Conservation (phyloP, 2,113 vertebrate species). For the Xerus inauris region DNA sequence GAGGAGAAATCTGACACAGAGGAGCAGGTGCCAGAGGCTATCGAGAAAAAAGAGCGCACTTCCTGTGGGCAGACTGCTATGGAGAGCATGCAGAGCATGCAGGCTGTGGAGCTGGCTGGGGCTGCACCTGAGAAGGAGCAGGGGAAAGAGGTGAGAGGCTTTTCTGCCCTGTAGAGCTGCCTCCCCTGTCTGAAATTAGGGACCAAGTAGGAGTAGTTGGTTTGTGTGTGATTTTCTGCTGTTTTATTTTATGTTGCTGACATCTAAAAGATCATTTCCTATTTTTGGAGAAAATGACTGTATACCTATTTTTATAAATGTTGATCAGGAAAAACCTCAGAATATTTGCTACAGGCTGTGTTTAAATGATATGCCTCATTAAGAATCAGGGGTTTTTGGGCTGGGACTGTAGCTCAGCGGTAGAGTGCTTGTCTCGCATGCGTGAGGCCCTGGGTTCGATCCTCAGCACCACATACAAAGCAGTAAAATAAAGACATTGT, state of each 20-base stretch:
- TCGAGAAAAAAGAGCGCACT: conserved; percentile 91
- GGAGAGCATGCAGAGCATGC: conserved; percentile 93
- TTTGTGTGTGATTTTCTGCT: not conserved
- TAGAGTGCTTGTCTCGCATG: too few species aligned
- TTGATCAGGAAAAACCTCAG: not conserved
- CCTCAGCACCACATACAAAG: too few species aligned
- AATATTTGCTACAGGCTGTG: not conserved
- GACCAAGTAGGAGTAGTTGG: not conserved
- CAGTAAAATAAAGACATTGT: too few species aligned
- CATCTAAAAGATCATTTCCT: not conserved
- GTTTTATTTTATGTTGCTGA: not conserved
- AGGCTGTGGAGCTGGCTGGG: conserved; percentile 94
- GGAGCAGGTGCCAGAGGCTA: conserved; percentile 86
- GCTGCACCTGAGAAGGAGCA: conserved; percentile 92
- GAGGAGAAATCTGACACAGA: conserved; percentile 82
- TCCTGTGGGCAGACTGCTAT: conserved; percentile 91
- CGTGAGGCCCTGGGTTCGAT: too few species aligned
- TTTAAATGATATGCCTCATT: conserved; percentile 21
- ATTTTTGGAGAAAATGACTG: not conserved
- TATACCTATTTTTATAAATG: not conserved
- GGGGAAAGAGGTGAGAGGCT: conserved; percentile 92
- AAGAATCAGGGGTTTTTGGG: not conserved
- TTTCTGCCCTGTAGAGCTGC: rapidly evolving
- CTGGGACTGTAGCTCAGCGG: too few species aligned
- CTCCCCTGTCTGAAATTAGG: not conserved